A percentile compares a stretch with the other conserved stretches of the same genome.
Conservation (phyloP, 2,113 vertebrate species). For the Chiloscyllium plagiosum region DNA sequence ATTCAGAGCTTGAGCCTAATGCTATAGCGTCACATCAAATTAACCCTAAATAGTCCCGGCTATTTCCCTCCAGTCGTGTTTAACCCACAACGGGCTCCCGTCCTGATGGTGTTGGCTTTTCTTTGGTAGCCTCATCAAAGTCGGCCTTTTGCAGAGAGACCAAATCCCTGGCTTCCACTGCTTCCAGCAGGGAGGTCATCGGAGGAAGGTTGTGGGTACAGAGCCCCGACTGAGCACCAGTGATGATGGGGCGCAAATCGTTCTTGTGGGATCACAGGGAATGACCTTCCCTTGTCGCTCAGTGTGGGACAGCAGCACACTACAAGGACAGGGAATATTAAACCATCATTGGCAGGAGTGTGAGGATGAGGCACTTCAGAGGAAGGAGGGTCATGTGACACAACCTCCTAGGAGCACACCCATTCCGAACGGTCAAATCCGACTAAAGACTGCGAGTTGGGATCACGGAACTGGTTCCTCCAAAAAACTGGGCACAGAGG, state of each 20-base stretch:
- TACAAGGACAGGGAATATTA: too few relatives aligned
- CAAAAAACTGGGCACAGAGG: too few relatives aligned
- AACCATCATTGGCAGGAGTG: too few relatives aligned
- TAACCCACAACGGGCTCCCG: not conserved
- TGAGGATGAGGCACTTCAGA: too few relatives aligned
- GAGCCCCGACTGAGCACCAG: too few relatives aligned
- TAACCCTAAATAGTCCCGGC: not conserved
- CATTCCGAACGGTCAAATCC: too few relatives aligned
- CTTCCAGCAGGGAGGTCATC: not conserved
- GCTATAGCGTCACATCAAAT: not conserved
- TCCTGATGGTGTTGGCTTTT: not conserved
- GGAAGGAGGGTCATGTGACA: too few relatives aligned
- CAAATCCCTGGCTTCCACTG: not conserved
- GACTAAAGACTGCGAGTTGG: not conserved
- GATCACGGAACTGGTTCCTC: not conserved
- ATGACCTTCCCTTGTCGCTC: too few relatives aligned
- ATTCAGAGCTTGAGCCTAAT: not conserved
- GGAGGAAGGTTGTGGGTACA: not conserved
- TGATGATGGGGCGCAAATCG: not conserved
- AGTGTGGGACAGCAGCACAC: too few relatives aligned
- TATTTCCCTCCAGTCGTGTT: not conserved
- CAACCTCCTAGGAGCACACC: too few relatives aligned
- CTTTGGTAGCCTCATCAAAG: not conserved
- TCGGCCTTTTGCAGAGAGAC: not conserved
- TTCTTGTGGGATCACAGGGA: not conserved